Evolutionary conservation across 2,113 vertebrate genomes (phyloP).

Genomic region (Macroglossus sobrinus): DNA sequence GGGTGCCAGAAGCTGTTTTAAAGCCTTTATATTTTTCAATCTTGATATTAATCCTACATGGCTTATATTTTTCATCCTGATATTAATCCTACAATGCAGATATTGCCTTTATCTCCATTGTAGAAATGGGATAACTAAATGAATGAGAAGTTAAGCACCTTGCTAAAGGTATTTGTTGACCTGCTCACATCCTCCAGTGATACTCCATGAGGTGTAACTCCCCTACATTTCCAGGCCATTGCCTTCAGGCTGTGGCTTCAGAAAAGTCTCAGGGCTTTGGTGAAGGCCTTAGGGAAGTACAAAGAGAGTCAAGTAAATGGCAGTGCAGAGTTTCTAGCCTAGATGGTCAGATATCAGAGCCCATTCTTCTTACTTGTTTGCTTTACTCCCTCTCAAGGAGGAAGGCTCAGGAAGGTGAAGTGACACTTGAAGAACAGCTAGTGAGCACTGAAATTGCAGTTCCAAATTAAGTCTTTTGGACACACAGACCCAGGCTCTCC

Average conservation of each 20-base stretch:
- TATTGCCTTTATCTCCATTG: fast-evolving
- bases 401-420: not conserved
- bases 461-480: too few relatives aligned
- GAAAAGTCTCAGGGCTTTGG: not conserved
- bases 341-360: not conserved
- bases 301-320: not conserved
- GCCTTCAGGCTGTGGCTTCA: not conserved
- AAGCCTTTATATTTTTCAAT: not conserved
- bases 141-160: not conserved
- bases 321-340: not conserved
- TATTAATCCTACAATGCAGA: not conserved
- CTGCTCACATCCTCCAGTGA: not conserved
- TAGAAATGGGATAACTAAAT: not conserved
- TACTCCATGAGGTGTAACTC: not conserved
- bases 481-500: too few relatives aligned
- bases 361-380: not conserved
- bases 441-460: not conserved
- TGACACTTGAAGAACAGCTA: not conserved
- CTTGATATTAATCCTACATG: too few relatives aligned
- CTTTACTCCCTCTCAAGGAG: not conserved
- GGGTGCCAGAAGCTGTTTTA: not conserved
- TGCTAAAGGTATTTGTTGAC: not conserved
- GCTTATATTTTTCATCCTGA: not conserved
- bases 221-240: not conserved
- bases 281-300: not conserved